phyloP scores from a whole-genome alignment of 2,113 vertebrate genomes.

The Cromileptes altivelis region DNA sequence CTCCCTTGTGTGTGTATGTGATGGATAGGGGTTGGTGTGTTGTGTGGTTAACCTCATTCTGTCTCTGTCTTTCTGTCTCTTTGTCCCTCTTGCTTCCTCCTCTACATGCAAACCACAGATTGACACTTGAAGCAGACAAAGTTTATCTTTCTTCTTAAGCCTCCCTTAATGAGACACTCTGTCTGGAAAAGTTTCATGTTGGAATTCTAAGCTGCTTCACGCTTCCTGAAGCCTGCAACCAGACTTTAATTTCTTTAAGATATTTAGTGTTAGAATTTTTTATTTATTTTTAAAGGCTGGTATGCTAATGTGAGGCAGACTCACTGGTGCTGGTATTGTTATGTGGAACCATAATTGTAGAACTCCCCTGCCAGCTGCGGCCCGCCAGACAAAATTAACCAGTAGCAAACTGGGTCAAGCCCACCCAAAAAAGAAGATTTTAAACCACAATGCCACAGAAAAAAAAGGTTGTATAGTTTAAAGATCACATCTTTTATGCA shows the following conservation, averaged over 20 bases:
- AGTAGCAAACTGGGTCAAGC: conserved; percentile 13
- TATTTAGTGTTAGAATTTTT: too few relatives aligned
- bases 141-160: conserved; percentile 13
- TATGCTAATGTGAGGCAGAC: background rate
- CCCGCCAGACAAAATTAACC: background rate
- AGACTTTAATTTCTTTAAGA: background rate
- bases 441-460: background rate
- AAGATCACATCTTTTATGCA: background rate
- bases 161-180: conserved; percentile 31
- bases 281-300: background rate
- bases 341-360: background rate
- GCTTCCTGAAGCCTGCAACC: background rate
- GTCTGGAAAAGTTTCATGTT: background rate
- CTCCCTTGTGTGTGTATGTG: background rate
- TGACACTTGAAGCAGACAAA: conserved; percentile 23
- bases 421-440: background rate
- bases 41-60: conserved; percentile 40
- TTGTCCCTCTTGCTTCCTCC: background rate
- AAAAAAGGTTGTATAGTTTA: background rate
- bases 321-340: background rate
- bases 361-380: background rate
- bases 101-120: conserved; percentile 11
- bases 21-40: background rate
- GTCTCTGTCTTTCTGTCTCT: conserved; percentile 11
- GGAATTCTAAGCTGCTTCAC: background rate